Evolutionary conservation across 2,113 vertebrate genomes (phyloP), one percentile per base, ranked within the genome.

Genomic region (Prochilodus magdalenae): DNA sequence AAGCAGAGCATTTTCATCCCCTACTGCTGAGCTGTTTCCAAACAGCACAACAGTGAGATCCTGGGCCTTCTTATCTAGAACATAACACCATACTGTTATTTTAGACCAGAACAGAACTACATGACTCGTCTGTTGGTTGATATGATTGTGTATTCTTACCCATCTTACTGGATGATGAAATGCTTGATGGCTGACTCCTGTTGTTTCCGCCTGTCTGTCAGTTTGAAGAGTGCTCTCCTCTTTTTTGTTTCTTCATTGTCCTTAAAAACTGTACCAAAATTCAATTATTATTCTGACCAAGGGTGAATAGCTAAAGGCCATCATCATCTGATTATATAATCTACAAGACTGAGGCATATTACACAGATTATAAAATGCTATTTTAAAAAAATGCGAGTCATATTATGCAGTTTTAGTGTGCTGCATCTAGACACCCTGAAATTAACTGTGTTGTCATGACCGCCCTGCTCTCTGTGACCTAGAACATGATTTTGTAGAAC

Each of bases 1-100:
- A 20, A 83, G 47, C n/a, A 83, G 15, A n/a, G 73, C n/a, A n/a
- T n/a, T n/a, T 14, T 78, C 75, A 44, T 44, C 30, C 26, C 75
- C 81, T 67, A 82, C 73, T 67, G 80, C 30, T 47, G 73, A 70
- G 5, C 49, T 49, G 59, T 76, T 83, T 70, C 81, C 79, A 77
- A 80, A 77, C 20, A 80, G 10, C 33, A 67, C 36, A 70, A 69
- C 4, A 12, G 27, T 63, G 53, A 29, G 24, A 55, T 24, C 33
- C 22, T 40, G 30, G 40, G 7, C 22, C n/a, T 70, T 0, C 20
- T 44, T 36, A 44, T 70, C 66, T 70, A 1, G 36, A 44, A 70
- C 14, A 70, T 2, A 70, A 70, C 18, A 20, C 15, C 53, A 44
- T 5, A 13, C 36, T 12, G 24, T n/a, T n/a, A n/a, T 60, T 60